A percentile compares a stretch with the other conserved stretches of the same genome.
Conservation (phyloP, 2,113 vertebrate genomes). For the Odontophorus gujanensis region DNA sequence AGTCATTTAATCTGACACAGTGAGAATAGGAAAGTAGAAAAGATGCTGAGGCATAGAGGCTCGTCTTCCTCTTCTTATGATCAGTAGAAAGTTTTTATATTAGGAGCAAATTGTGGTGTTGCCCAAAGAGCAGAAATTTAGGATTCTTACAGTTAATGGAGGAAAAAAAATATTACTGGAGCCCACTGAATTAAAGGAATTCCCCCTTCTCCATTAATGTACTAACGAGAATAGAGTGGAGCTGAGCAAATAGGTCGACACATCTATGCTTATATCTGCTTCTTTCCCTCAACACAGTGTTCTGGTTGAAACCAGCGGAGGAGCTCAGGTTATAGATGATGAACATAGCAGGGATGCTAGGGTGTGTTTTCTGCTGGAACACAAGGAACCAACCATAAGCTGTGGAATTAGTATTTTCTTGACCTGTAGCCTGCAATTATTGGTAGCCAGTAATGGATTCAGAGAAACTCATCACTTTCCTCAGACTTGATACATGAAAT, state of each 20-base stretch:
- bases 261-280: neutral
- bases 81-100: neutral
- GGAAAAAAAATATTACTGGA: neutral
- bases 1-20: neutral
- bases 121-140: neutral
- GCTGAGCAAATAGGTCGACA: neutral
- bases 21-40: neutral
- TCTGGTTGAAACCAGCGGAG: accelerated
- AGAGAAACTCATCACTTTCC: neutral
- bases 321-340: accelerated
- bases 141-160: neutral
- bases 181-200: neutral
- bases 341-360: neutral
- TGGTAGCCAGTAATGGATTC: neutral
- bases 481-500: neutral
- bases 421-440: neutral
- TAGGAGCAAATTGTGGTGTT: neutral
- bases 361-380: neutral
- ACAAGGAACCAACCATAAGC: neutral
- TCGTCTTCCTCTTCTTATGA: neutral
- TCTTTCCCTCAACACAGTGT: neutral
- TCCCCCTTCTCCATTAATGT: neutral
- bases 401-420: neutral
- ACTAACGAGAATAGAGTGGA: neutral
- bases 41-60: neutral